A percentile compares a stretch with the other conserved stretches of the same genome.
Conservation (phyloP, 2,797 vertebrate genomes). For the Alcedo quadribrachys region DNA sequence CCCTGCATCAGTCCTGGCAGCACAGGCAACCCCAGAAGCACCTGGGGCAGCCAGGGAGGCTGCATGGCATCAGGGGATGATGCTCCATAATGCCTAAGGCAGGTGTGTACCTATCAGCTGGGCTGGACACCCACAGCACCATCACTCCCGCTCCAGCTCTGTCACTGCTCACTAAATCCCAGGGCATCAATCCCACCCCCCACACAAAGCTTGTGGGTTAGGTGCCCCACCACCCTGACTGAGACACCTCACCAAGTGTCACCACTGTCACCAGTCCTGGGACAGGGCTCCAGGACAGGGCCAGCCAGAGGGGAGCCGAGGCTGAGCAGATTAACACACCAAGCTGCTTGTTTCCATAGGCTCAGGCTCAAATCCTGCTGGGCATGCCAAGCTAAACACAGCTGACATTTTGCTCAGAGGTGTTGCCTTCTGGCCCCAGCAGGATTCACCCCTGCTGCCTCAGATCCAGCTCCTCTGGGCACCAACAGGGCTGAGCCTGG, state of each 20-base stretch:
- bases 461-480: rapidly evolving
- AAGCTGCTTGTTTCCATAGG: constrained; percentile 9
- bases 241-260: rapidly evolving
- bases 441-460: neutral
- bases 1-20: neutral
- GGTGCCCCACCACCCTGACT: rapidly evolving
- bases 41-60: neutral
- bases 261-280: neutral
- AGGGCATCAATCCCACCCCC: neutral
- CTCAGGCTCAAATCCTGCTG: neutral
- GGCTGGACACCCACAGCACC: neutral
- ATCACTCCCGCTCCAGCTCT: neutral
- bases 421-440: neutral
- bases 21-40: rapidly evolving
- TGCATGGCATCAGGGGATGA: neutral
- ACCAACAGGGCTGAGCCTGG: rapidly evolving
- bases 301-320: rapidly evolving
- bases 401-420: neutral
- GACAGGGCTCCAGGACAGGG: neutral
- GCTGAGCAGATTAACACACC: neutral
- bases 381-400: neutral
- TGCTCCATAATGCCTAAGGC: neutral
- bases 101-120: neutral
- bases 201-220: neutral
- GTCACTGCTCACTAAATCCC: neutral